phyloP scores from a whole-genome alignment of 1,140 invertebrate species.

The Philopotamus ludificatus region DNA sequence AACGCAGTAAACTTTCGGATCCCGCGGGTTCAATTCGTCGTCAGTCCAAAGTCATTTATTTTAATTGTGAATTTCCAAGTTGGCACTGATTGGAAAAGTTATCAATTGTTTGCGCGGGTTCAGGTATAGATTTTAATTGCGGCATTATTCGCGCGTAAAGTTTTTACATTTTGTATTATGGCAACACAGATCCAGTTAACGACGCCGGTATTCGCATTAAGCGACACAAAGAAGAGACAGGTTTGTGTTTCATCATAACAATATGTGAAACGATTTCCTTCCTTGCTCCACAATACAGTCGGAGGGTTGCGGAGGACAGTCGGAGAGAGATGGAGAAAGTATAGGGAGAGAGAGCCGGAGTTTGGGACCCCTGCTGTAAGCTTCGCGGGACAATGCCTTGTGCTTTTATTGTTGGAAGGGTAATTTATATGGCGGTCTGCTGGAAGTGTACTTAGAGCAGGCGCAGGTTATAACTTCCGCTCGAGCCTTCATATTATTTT shows the following conservation, averaged over 20 bases:
- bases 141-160: too few species aligned
- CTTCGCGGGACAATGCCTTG: slow-evolving; percentile 27
- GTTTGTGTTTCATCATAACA: slow-evolving; percentile 6
- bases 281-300: not conserved
- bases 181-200: too few species aligned
- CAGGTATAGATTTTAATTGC: too few species aligned
- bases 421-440: slow-evolving; percentile 34
- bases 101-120: too few species aligned
- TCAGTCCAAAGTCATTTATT: too few species aligned
- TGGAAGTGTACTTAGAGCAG: not conserved
- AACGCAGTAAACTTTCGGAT: too few species aligned
- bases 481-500: not conserved
- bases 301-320: not conserved
- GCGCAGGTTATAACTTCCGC: slow-evolving; percentile 1
- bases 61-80: too few species aligned
- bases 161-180: too few species aligned
- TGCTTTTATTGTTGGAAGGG: slow-evolving; percentile 34
- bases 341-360: slow-evolving; percentile 7
- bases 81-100: too few species aligned
- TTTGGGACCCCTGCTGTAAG: slow-evolving; percentile 14
- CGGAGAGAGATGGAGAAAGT: not conserved
- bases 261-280: slow-evolving; percentile 16
- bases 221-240: too few species aligned
- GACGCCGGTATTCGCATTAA: too few species aligned
- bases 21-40: too few species aligned